Evolutionary conservation across 2,888 invertebrate genomes (phyloP).

Genomic region (Epirrhoe alternata): DNA sequence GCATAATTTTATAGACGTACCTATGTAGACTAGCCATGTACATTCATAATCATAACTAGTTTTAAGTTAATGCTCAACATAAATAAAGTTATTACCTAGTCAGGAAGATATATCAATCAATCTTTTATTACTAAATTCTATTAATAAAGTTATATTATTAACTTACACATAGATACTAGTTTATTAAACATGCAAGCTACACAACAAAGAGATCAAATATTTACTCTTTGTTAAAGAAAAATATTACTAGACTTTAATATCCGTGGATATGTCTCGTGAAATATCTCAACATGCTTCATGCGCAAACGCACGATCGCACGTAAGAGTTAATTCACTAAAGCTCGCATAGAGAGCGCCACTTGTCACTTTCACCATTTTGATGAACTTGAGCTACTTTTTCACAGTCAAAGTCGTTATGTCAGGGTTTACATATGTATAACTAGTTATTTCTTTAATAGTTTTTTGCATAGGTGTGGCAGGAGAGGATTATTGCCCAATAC

Average conservation of each 20-base stretch:
- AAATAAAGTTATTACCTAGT: too few species aligned
- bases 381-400: conserved; percentile 63
- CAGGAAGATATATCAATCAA: too few species aligned
- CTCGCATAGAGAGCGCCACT: conserved; percentile 50
- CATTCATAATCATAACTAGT: too few species aligned
- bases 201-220: too few species aligned
- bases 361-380: conserved; percentile 54
- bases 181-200: too few species aligned
- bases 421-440: conserved; percentile 2
- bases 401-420: conserved; percentile 59
- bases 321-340: conserved; percentile 45
- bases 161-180: too few species aligned
- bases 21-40: too few species aligned
- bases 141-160: too few species aligned
- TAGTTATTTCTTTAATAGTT: not conserved
- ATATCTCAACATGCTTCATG: conserved; percentile 38
- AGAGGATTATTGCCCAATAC: not conserved
- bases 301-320: conserved; percentile 3
- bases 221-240: not conserved
- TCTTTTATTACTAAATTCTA: too few species aligned
- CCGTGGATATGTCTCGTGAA: not conserved
- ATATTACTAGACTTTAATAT: too few species aligned
- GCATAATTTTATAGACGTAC: too few species aligned
- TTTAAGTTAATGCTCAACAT: too few species aligned
- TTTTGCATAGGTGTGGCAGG: not conserved